phyloP scores from a whole-genome alignment of 1,140 invertebrate species.

The Heliconius hewitsoni region DNA sequence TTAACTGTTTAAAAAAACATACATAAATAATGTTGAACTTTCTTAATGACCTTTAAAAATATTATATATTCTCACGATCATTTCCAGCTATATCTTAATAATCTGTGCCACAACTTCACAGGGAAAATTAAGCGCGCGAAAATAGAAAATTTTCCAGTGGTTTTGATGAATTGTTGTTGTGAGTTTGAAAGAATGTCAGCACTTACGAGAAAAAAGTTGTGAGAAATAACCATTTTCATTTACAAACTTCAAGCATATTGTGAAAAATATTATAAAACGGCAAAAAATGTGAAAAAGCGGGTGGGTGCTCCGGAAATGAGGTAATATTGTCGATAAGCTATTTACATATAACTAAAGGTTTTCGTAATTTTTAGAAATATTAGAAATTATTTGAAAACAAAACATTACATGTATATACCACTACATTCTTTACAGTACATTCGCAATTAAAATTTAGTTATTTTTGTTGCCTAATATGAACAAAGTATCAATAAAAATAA shows the following conservation, averaged over 20 bases:
- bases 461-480: too few species aligned
- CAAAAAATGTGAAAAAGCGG: background rate
- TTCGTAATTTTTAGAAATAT: background rate
- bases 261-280: conserved; percentile 20
- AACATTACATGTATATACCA: too few species aligned
- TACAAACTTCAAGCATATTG: conserved; percentile 34
- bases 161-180: conserved; percentile 61
- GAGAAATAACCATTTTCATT: conserved; percentile 37
- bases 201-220: conserved; percentile 34
- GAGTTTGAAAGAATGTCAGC: conserved; percentile 47
- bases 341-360: background rate
- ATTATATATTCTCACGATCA: background rate
- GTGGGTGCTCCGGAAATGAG: background rate
- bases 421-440: too few species aligned
- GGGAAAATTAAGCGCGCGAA: conserved; percentile 49
- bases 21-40: background rate
- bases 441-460: too few species aligned
- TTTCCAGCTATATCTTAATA: conserved; percentile 29
- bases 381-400: background rate
- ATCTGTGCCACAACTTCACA: conserved; percentile 33
- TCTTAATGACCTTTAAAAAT: background rate
- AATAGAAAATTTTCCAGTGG: conserved; percentile 49
- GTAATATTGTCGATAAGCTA: background rate
- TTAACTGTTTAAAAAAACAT: too few species aligned
- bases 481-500: background rate